Conservation (phyloP, 35 echinoderm and acorn worm species). For the Acanthaster planci region DNA sequence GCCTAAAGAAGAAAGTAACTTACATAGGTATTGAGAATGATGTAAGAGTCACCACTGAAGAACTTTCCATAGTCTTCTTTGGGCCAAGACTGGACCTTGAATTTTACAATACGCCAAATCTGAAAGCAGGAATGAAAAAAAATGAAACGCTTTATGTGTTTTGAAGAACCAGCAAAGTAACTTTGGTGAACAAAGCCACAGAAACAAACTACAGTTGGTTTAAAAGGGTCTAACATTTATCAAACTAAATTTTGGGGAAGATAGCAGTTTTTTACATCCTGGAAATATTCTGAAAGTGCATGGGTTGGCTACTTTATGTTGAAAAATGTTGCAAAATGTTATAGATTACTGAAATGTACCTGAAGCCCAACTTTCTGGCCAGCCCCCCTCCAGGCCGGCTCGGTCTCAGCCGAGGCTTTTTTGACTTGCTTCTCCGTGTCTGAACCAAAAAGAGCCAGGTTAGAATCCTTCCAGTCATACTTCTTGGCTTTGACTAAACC, state of each 20-base stretch:
- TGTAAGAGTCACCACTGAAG: constrained; percentile 38
- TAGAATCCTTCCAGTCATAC: constrained; percentile 87
- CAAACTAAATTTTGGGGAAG: too few relatives aligned
- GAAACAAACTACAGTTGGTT: too few relatives aligned
- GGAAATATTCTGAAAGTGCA: not conserved
- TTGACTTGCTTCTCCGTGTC: constrained; percentile 76
- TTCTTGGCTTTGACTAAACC: constrained; percentile 56
- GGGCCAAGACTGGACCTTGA: constrained; percentile 70
- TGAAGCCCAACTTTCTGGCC: constrained; percentile 31
- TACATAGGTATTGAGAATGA: constrained; percentile 37
- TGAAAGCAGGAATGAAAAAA: constrained; percentile 38
- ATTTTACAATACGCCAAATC: constrained; percentile 89
- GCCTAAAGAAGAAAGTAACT: not conserved
- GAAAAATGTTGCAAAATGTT: too few relatives aligned
- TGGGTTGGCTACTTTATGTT: not conserved
- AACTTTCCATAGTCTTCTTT: constrained; percentile 30
- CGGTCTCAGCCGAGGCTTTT: constrained; percentile 66
- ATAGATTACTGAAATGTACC: too few relatives aligned
- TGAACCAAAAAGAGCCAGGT: constrained; percentile 70
- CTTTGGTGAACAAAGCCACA: too few relatives aligned
- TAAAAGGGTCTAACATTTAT: too few relatives aligned
- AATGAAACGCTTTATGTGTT: not conserved
- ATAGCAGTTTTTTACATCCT: not conserved
- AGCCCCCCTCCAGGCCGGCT: constrained; percentile 70
- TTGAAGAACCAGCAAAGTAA: not conserved